Conservation (phyloP, 2,113 vertebrate species). For the Anhinga anhinga region DNA sequence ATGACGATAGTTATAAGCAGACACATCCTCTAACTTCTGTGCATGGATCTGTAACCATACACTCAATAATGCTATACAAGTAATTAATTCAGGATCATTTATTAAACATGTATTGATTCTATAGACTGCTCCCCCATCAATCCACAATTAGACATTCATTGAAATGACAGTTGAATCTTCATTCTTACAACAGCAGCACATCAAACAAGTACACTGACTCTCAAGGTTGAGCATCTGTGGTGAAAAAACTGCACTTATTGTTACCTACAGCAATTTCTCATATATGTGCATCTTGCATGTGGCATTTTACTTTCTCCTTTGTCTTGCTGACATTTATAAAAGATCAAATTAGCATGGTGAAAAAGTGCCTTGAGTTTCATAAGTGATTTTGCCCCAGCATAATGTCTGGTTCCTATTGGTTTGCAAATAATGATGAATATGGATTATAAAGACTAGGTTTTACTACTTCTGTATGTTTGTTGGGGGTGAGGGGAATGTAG, state of each 20-base stretch:
- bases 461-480: neutral
- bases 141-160: neutral
- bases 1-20: neutral
- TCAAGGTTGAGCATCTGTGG: neutral
- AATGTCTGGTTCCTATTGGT: neutral
- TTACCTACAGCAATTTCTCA: constrained; percentile 10
- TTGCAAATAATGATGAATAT: neutral
- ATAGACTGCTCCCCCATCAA: neutral
- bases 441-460: neutral
- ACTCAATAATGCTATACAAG: neutral
- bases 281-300: neutral
- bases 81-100: constrained; percentile 6
- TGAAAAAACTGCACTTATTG: neutral
- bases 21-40: neutral
- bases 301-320: constrained; percentile 42
- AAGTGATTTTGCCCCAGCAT: constrained; percentile 13
- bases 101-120: neutral
- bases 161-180: constrained; percentile 19
- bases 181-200: neutral
- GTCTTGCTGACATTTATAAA: constrained; percentile 36
- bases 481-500: neutral
- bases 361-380: constrained; percentile 23
- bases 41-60: neutral
- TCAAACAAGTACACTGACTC: neutral
- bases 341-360: constrained; percentile 31